A percentile compares a stretch with the other conserved stretches of the same genome.
Conservation (phyloP, 2,797 vertebrate species). For the Chrysolophus pictus region DNA sequence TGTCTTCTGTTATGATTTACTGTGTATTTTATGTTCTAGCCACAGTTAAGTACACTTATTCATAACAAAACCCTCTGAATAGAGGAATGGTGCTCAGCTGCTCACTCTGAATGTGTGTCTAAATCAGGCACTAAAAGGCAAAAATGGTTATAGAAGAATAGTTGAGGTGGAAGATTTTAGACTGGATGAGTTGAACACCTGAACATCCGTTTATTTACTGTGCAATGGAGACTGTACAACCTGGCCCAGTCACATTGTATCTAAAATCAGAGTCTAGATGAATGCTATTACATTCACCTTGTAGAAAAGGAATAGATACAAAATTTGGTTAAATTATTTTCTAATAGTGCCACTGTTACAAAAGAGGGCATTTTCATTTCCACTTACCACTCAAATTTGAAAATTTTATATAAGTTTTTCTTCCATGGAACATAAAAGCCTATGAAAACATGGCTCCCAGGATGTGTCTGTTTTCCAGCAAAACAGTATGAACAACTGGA, state of each 20-base stretch:
- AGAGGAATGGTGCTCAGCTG: not conserved
- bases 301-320: not conserved
- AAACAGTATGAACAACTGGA: not conserved
- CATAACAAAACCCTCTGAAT: not conserved
- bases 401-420: not conserved
- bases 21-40: not conserved
- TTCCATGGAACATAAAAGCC: not conserved
- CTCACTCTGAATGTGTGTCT: accelerated
- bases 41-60: not conserved
- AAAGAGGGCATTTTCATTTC: not conserved
- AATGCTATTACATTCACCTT: not conserved
- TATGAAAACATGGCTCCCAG: not conserved
- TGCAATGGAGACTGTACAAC: not conserved
- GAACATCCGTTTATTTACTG: not conserved
- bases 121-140: not conserved
- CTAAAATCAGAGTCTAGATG: not conserved
- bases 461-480: not conserved
- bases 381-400: not conserved
- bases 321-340: not conserved
- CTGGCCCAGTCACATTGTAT: not conserved
- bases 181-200: not conserved
- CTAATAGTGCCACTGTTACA: not conserved
- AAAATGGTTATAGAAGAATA: not conserved
- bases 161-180: not conserved
- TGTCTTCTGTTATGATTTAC: not conserved